These are phyloP conservation scores for Otolemur crassicaudatus DNA, from an alignment of 2,797 vertebrate species.

Conservation along the genomic window DNA sequence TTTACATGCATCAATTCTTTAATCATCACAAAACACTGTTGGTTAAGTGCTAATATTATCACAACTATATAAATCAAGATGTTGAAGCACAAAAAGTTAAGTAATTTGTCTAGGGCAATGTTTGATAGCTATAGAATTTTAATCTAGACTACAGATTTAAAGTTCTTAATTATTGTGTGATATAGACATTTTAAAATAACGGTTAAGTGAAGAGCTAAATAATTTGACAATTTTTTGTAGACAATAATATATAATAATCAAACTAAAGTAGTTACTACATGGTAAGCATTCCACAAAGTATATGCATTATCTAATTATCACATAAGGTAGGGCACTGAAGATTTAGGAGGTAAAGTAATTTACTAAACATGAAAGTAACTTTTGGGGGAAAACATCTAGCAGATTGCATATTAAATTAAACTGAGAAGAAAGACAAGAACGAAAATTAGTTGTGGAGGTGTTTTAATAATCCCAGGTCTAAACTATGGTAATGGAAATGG, in stretches of 20 bases:
- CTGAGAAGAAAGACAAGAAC: not conserved
- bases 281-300: not conserved
- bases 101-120: not conserved
- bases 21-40: not conserved
- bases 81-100: not conserved
- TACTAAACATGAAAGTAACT: not conserved
- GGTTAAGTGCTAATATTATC: not conserved
- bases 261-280: not conserved
- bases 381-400: not conserved
- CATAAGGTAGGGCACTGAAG: not conserved
- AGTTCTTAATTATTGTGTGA: not conserved
- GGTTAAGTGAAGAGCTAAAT: not conserved
- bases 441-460: not conserved
- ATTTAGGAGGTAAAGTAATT: slow-evolving; percentile 5
- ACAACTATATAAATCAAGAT: slow-evolving; percentile 45
- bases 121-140: not conserved
- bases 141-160: not conserved
- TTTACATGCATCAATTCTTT: not conserved
- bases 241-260: not conserved
- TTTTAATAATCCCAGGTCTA: slow-evolving; percentile 18
- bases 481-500: not conserved
- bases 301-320: not conserved
- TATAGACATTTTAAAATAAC: not conserved
- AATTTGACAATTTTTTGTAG: not conserved
- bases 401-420: not conserved